phyloP scores from a whole-genome alignment of 2,888 invertebrate genomes.

The Limnephilus rhombicus region DNA sequence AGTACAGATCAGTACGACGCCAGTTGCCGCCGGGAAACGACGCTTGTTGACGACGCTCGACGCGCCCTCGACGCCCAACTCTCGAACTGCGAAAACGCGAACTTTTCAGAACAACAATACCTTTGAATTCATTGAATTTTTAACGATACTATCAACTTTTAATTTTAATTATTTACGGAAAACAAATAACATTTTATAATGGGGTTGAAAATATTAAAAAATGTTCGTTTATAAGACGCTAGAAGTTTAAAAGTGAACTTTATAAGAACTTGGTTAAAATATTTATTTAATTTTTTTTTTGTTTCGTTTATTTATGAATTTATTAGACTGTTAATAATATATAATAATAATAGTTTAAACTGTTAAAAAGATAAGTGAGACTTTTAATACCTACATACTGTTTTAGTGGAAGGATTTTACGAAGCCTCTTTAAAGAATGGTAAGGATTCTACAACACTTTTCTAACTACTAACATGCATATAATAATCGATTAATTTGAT shows the following conservation, averaged over 20 bases:
- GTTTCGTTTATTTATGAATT: background rate
- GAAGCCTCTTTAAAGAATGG: background rate
- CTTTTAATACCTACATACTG: background rate
- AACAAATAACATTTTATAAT: background rate
- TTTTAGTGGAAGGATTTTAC: background rate
- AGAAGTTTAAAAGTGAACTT: background rate
- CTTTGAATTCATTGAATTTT: background rate
- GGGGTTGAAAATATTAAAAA: background rate
- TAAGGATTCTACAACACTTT: background rate
- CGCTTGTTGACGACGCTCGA: background rate
- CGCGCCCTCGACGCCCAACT: background rate
- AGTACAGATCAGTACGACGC: background rate
- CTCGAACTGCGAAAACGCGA: background rate
- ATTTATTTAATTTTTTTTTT: background rate
- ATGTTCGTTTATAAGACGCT: background rate
- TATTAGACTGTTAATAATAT: background rate
- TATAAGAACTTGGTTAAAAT: background rate
- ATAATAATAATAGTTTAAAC: background rate
- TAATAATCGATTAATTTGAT: background rate
- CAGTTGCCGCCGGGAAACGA: background rate
- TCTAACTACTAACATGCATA: background rate
- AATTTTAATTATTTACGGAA: background rate
- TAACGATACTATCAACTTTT: background rate
- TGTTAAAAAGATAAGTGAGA: background rate
- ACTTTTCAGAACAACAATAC: background rate